Base-by-base conservation (phyloP, 2,888 invertebrate genomes). In the Hanleya hanleyi region DNA sequence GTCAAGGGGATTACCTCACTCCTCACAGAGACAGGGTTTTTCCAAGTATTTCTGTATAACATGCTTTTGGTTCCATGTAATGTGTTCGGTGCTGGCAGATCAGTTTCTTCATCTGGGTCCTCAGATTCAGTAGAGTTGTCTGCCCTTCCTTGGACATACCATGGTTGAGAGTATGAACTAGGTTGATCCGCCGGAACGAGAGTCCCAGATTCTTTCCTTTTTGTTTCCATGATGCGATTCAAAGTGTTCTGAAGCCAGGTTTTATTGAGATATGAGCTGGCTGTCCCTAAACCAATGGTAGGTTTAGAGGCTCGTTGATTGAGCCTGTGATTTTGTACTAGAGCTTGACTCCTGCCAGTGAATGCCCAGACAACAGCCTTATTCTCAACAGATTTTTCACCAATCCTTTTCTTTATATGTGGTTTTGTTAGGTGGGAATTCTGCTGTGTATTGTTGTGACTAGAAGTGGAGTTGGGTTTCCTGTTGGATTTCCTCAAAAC, bases 271-370 rank as follows among this genome's bases (percentile, higher is more conserved):
- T 57, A 57, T 26, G 57, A 57, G 57, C 29, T 57, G 4, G 57
- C 57, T 22, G 57, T 18, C 12, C 32, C 29, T 12, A 57, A 15
- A 15, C 32, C 26, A 22, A 22, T 22, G 18, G 47, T 29, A 22
- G 61, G 33, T 15, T 15, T 26, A 15, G n/a, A 29, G 15, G 61
- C 41, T 36, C 65, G 37, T 47, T 74, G 64, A 51, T 77, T 80
- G 15, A 83, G 75, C 51, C 77, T 72, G 64, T 83, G 77, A 69
- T 83, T 83, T 64, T 77, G 79, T 6, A 83, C 81, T n/a, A 73
- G 66, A n/a, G 81, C 79, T 67, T 72, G 71, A 51, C 79, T 78
- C 22, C 75, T 83, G 15, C 81, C 83, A 32, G 81, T 77, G 61
- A 81, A 82, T 12, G 81, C 57, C 57, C 57, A 57, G 1, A 57